These are phyloP conservation scores for Aleadryas rufinucha DNA, from an alignment of 2,113 vertebrate genomes.

Conservation along the genomic window DNA sequence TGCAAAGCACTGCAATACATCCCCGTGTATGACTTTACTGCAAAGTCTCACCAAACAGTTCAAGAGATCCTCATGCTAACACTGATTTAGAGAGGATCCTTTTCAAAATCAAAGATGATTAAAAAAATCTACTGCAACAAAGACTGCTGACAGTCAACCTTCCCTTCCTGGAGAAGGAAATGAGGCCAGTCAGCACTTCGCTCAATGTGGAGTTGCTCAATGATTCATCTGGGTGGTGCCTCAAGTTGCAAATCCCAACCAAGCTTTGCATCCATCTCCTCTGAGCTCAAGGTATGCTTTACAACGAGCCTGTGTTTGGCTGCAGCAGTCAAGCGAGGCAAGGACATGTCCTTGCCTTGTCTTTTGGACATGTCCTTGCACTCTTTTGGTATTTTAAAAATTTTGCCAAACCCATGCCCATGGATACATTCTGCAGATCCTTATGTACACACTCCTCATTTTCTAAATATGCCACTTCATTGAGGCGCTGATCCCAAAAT, in stretches of 20 bases:
- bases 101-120: not conserved
- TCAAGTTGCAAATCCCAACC: not conserved
- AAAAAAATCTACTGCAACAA: not conserved
- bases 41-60: not conserved
- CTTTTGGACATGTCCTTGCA: not conserved
- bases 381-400: not conserved
- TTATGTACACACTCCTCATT: not conserved
- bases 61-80: not conserved
- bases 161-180: slow-evolving; percentile 30
- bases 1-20: not conserved
- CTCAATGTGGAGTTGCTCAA: not conserved
- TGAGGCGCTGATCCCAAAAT: not conserved
- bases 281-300: not conserved
- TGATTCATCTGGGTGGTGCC: not conserved
- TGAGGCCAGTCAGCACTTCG: slow-evolving; percentile 4
- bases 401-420: not conserved
- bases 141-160: not conserved
- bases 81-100: not conserved
- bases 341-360: not conserved
- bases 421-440: not conserved
- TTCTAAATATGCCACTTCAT: not conserved
- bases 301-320: not conserved
- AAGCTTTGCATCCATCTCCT: not conserved
- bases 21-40: not conserved
- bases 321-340: not conserved